Evolutionary conservation across 2,113 vertebrate genomes (phyloP).

Genomic region (Herpetotheres cachinnans): DNA sequence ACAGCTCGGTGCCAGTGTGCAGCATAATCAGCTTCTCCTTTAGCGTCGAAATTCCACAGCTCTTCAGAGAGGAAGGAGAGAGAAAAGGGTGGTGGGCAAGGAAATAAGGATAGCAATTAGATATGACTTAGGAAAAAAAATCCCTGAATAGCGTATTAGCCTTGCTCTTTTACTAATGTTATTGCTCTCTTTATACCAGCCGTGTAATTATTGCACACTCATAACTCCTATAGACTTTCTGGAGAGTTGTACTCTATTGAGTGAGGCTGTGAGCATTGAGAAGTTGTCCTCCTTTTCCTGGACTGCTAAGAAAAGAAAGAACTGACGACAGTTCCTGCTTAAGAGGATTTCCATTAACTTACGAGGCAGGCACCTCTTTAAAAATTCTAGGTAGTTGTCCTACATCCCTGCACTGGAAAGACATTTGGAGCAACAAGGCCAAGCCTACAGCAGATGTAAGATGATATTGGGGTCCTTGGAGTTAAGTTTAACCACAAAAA

Average conservation of each 20-base stretch:
- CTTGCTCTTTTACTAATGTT: constrained; percentile 20
- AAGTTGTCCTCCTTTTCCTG: background rate
- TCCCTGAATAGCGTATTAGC: constrained; percentile 46
- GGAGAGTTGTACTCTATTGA: background rate
- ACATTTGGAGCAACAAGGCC: background rate
- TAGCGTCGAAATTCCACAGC: constrained; percentile 37
- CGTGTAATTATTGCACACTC: constrained; percentile 28
- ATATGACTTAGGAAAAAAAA: constrained; percentile 40
- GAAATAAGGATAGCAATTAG: constrained; percentile 55
- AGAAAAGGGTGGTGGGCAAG: background rate
- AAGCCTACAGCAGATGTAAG: background rate
- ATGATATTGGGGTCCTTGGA: background rate
- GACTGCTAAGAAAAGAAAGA: background rate
- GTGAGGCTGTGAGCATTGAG: background rate
- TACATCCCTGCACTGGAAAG: background rate
- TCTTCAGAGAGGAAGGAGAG: constrained; percentile 10
- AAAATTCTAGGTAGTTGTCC: background rate
- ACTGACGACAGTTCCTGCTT: background rate
- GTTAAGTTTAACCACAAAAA: background rate
- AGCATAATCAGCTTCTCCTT: constrained; percentile 46
- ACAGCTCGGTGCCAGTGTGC: constrained; percentile 24
- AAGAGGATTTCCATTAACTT: background rate
- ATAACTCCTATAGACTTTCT: constrained; percentile 20
- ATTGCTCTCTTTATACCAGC: background rate
- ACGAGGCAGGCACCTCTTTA: background rate